Evolutionary conservation across 2,888 invertebrate species (phyloP).

Genomic region (Salpingus planirostris): DNA sequence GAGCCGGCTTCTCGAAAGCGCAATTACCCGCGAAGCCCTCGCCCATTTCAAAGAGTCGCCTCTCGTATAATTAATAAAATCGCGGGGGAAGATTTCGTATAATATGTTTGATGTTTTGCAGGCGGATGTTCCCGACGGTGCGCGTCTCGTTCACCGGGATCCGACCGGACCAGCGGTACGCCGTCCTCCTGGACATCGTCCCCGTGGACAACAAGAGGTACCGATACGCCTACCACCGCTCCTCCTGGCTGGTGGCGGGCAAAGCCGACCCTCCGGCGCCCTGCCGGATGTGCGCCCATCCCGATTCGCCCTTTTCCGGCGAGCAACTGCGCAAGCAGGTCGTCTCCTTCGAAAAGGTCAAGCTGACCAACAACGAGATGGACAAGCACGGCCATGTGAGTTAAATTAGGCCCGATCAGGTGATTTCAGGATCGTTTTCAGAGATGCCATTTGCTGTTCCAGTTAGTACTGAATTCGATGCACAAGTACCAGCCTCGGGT

Average conservation of each 20-base stretch:
- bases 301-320: conserved; percentile 92
- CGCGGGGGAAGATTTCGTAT: background rate
- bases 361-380: conserved; percentile 97
- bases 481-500: conserved; percentile 77
- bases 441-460: conserved; percentile 34
- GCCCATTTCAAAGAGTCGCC: too few relatives aligned
- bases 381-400: conserved; percentile 91
- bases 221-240: conserved; percentile 96
- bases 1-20: too few relatives aligned
- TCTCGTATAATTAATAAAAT: too few relatives aligned
- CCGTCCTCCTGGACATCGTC: conserved; percentile 91
- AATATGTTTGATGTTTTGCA: conserved; percentile 43
- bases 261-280: conserved; percentile 97
- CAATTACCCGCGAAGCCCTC: too few relatives aligned
- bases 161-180: conserved; percentile 76
- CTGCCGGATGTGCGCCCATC: conserved; percentile 88
- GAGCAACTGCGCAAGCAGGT: conserved; percentile 94
- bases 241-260: conserved; percentile 96
- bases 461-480: conserved; percentile 79
- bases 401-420: too few relatives aligned
- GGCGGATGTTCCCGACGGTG: conserved; percentile 97
- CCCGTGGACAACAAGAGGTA: conserved; percentile 95
- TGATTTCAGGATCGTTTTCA: too few relatives aligned
- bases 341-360: conserved; percentile 97
- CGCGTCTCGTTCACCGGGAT: conserved; percentile 86